Evolutionary conservation across 2,888 invertebrate genomes (phyloP).

Genomic region (Cephus rjabovi): DNA sequence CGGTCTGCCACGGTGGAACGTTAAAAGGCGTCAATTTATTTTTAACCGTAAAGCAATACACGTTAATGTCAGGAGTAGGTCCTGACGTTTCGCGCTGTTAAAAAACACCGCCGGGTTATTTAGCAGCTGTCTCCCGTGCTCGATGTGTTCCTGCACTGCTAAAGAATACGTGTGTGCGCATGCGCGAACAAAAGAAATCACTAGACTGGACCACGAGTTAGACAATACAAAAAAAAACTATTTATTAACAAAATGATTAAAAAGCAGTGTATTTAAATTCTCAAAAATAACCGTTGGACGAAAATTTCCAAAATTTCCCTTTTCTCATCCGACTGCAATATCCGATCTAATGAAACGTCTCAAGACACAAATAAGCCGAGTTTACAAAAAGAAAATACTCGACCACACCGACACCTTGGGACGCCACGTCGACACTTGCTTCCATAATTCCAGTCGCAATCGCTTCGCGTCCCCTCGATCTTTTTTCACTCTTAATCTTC

Average conservation of each 20-base stretch:
- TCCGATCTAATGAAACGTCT: not conserved
- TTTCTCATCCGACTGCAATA: not conserved
- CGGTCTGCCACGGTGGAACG: not conserved
- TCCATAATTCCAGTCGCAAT: not conserved
- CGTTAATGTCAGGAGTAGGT: not conserved
- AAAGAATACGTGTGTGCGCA: not conserved
- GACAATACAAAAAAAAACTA: not conserved
- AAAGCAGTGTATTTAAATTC: not conserved
- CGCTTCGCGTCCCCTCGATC: not conserved
- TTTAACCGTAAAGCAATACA: slow-evolving; percentile 1
- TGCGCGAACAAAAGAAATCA: not conserved
- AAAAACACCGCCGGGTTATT: not conserved
- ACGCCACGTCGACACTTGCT: not conserved
- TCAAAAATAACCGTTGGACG: too few species aligned
- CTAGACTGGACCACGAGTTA: not conserved
- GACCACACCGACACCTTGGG: not conserved
- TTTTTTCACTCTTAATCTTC: not conserved
- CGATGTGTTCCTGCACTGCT: not conserved
- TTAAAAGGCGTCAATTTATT: slow-evolving; percentile 7
- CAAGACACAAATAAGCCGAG: not conserved
- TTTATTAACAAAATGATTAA: not conserved
- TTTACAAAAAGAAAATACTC: not conserved
- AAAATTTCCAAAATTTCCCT: not conserved
- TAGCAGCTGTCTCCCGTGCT: not conserved
- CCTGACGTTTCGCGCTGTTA: not conserved